Base-by-base conservation (phyloP, 2,113 vertebrate species). In the Muntiacus reevesi region DNA sequence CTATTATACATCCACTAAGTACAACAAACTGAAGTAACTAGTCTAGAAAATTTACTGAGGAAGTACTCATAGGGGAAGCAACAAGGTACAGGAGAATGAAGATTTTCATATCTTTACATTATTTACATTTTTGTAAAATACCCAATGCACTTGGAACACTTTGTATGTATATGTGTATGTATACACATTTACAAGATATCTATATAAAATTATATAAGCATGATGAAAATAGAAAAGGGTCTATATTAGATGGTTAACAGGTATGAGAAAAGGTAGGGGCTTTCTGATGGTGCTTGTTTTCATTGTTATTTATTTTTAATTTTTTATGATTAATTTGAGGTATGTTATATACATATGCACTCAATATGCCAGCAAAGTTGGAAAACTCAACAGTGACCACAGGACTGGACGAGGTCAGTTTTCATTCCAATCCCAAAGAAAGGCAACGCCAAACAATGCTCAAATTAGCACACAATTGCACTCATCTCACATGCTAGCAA, bases 31-130 rank as follows among this genome's bases (percentile, higher is more conserved):
- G 23, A 13, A 86, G 40, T 74, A 81, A 45, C 36, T 25, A 21
- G n/a, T 81, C 40, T 89, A 3, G 9, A 55, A 86, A 40, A 74
- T 6, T 74, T 96, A 74, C 59, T 23, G 36, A 62, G 12, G 33
- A 79, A 45, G 23, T 95, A 6, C 7, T 36, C 11, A 1, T 1
- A 45, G 33, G 1, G 43, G 47, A n/a, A 64, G 74, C 85, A 89
- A 7, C 17, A 81, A 62, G 4, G 10, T 57, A 3, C 0, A 30
- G 2, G 5, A 67, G 5, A 71, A 1, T 19, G 43, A 13, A 30
- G 28, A 3, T 28, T 43, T 85, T 59, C 52, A 43, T 15, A 12
- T 43, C 55, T 84, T 57, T 11, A 40, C 13, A 10, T 79, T 84
- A 43, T 5, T 6, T 27, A 57, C 1, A 43, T 62, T 93, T 91